Conservation (phyloP, 2,797 vertebrate species). For the Argentina silus region DNA sequence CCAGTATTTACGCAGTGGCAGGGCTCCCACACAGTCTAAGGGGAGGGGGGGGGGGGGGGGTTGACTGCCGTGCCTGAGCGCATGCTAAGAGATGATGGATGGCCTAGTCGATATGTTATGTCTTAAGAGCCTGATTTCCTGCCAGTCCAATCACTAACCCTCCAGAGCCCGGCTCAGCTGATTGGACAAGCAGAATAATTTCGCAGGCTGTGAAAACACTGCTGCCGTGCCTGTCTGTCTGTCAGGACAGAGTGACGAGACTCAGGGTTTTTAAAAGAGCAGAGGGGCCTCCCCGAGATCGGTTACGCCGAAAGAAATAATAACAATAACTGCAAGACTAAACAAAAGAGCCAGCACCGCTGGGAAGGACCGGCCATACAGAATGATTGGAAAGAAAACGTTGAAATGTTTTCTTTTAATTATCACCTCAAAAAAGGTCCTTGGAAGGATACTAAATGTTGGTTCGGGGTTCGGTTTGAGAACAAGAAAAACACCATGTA, state of each 20-base stretch:
- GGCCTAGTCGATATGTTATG: slow-evolving; percentile 98
- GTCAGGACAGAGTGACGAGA: slow-evolving; percentile 74
- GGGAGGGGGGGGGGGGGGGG: slow-evolving; percentile 64
- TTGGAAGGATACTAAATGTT: slow-evolving; percentile 30
- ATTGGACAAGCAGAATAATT: slow-evolving; percentile 97
- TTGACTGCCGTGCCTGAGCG: slow-evolving; percentile 86
- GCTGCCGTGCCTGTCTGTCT: slow-evolving; percentile 87
- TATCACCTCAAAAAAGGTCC: slow-evolving; percentile 60
- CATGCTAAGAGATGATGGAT: slow-evolving; percentile 99
- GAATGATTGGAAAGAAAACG: slow-evolving; percentile 65
- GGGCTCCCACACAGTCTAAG: slow-evolving; percentile 86
- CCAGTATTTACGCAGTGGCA: slow-evolving; percentile 95
- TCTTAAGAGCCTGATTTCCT: slow-evolving; percentile 99
- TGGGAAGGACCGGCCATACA: slow-evolving; percentile 54
- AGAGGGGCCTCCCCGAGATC: slow-evolving; percentile 69
- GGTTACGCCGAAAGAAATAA: slow-evolving; percentile 74
- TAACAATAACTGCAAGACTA: slow-evolving; percentile 79
- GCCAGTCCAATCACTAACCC: slow-evolving; percentile 98
- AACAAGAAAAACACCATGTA: slow-evolving; percentile 35
- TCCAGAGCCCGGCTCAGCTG: slow-evolving; percentile 93
- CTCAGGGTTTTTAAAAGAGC: slow-evolving; percentile 76
- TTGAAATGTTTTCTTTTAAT: slow-evolving; percentile 71
- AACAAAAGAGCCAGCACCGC: slow-evolving; percentile 72
- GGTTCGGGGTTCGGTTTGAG: slow-evolving; percentile 50
- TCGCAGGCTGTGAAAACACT: slow-evolving; percentile 94